Conservation (phyloP, 2,113 vertebrate species). For the Herpetotheres cachinnans region DNA sequence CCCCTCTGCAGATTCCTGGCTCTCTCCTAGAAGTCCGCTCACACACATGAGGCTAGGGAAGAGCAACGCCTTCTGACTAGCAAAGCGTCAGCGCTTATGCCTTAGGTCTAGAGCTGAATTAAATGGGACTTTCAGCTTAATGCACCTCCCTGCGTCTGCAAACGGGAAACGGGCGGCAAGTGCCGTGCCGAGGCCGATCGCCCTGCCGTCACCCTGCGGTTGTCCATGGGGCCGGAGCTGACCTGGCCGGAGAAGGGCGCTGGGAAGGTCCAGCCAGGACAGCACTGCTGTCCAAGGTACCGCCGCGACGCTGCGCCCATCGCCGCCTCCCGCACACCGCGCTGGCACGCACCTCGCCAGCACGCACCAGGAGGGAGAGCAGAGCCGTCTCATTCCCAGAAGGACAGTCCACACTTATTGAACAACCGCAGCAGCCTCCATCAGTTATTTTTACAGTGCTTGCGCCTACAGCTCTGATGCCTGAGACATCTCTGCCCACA, state of each 20-base stretch:
- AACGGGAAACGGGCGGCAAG: too few relatives aligned
- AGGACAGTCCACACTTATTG: neutral
- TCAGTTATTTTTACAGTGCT: too few relatives aligned
- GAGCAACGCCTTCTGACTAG: neutral
- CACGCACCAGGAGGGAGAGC: neutral
- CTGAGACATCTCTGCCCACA: rapidly evolving
- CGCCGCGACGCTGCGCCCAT: neutral
- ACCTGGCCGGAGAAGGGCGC: neutral
- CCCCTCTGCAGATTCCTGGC: neutral
- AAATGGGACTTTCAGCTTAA: neutral
- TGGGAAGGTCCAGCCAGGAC: neutral
- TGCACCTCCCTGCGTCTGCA: too few relatives aligned
- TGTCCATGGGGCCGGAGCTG: neutral
- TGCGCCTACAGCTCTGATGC: neutral
- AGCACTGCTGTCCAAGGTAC: slow-evolving; percentile 14
- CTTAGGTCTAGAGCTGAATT: neutral
- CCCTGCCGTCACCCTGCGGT: too few relatives aligned
- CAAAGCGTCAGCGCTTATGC: rapidly evolving
- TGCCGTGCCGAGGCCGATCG: too few relatives aligned
- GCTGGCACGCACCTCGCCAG: neutral
- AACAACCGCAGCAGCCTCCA: neutral
- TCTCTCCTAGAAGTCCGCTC: neutral
- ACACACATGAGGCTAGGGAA: too few relatives aligned
- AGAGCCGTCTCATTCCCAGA: neutral
- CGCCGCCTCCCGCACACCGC: neutral